phyloP scores from a whole-genome alignment of 2,797 vertebrate species.

The Pygocentrus nattereri region DNA sequence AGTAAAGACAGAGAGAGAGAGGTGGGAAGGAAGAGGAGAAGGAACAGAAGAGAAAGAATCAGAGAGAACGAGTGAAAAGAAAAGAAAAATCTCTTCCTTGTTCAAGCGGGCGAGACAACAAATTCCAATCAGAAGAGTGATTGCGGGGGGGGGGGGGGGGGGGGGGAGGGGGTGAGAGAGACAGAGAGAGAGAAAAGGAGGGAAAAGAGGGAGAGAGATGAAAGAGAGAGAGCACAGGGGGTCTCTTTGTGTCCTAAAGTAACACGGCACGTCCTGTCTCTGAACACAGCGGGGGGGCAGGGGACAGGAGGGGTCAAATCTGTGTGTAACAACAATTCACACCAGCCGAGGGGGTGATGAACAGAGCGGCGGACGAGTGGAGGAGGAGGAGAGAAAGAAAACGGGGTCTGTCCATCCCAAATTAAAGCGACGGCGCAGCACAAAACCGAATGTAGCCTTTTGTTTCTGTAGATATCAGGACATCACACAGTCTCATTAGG shows the following conservation, averaged over 20 bases:
- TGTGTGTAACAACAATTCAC: background rate
- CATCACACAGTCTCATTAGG: too few species aligned
- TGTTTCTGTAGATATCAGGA: too few species aligned
- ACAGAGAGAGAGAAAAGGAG: too few species aligned
- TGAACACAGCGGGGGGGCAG: background rate
- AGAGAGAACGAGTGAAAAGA: background rate
- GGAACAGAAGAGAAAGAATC: background rate
- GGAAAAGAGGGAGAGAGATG: background rate
- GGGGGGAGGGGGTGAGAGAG: background rate
- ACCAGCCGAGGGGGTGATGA: background rate
- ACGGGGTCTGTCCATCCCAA: too few species aligned
- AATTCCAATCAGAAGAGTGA: too few species aligned
- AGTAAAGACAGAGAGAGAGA: background rate
- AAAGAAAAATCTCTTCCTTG: too few species aligned
- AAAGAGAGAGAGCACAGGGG: background rate
- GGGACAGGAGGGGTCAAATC: background rate
- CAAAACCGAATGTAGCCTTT: too few species aligned
- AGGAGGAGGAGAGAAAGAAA: background rate
- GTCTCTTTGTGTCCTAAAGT: slow-evolving; percentile 2
- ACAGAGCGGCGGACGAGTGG: background rate
- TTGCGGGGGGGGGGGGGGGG: background rate
- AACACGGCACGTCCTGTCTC: background rate
- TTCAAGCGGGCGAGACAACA: too few species aligned
- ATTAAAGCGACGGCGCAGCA: too few species aligned
- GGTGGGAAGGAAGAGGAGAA: background rate